phyloP scores from a whole-genome alignment of 2,113 vertebrate genomes.

The Pimephales promelas region DNA sequence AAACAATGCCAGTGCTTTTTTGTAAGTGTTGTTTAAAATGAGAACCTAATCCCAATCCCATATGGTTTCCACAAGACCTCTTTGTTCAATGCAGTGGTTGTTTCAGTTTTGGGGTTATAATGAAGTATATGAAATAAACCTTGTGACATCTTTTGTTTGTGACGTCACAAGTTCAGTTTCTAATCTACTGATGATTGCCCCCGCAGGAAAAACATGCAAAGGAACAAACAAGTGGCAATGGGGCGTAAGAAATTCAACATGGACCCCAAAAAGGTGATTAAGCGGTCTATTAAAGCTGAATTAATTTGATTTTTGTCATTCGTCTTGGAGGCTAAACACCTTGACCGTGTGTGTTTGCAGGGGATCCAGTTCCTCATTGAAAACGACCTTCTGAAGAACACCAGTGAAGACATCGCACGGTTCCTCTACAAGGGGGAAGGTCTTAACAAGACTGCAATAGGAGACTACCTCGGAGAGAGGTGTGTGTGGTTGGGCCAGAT shows the following conservation, averaged over 20 bases:
- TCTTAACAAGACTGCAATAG: slow-evolving; percentile 96
- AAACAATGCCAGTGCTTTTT: neutral
- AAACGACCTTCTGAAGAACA: slow-evolving; percentile 92
- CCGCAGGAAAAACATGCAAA: slow-evolving; percentile 96
- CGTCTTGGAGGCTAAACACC: neutral
- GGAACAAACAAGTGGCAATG: slow-evolving; percentile 98
- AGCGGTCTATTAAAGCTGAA: neutral
- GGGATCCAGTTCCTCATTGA: slow-evolving; percentile 96
- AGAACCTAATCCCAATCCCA: neutral
- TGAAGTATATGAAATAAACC: neutral
- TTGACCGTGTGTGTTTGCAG: slow-evolving; percentile 65
- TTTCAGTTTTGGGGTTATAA: no score
- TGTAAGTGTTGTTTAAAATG: neutral
- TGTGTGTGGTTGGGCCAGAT: slow-evolving; percentile 57
- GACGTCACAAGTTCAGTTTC: neutral
- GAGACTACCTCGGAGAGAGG: slow-evolving; percentile 97
- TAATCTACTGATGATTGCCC: neutral
- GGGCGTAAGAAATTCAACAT: slow-evolving; percentile 99
- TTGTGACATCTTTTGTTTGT: neutral
- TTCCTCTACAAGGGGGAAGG: slow-evolving; percentile 97
- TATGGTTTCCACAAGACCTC: neutral
- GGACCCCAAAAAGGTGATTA: slow-evolving; percentile 97
- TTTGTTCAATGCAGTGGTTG: no score
- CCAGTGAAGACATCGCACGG: slow-evolving; percentile 91
- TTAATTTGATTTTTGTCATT: neutral